Percentiles rank a stretch among this genome's conserved stretches.
phyloP scores from a whole-genome alignment of 2,113 vertebrate species.

The Callorhinus ursinus region DNA sequence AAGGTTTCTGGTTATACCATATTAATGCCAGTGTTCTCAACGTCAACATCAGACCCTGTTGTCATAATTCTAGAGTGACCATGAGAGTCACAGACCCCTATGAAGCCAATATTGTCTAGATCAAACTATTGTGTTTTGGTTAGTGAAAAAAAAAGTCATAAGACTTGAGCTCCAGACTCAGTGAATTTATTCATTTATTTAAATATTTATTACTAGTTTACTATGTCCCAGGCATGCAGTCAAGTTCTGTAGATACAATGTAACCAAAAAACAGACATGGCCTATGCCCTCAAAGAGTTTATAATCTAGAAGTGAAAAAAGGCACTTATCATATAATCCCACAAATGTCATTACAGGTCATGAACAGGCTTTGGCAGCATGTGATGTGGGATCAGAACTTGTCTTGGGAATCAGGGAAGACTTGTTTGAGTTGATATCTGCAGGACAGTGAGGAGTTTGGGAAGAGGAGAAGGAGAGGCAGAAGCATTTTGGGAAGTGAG shows the following conservation, averaged over 20 bases:
- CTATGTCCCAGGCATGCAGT: not conserved
- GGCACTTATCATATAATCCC: not conserved
- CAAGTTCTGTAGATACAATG: not conserved
- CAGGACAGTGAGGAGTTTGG: not conserved
- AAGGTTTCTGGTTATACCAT: not conserved
- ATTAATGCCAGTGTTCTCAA: not conserved
- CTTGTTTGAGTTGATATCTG: not conserved
- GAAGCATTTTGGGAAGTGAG: constrained; percentile 36
- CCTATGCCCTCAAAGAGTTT: not conserved
- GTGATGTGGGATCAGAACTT: not conserved
- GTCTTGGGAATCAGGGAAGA: not conserved
- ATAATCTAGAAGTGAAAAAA: not conserved
- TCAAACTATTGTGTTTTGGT: not conserved
- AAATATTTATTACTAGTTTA: constrained; percentile 5
- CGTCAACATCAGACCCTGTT: not conserved
- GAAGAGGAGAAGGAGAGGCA: not conserved
- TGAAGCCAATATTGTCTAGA: not conserved
- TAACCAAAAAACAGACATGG: constrained; percentile 14
- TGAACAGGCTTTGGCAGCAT: not conserved
- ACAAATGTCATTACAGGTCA: not conserved
- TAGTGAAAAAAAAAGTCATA: not conserved
- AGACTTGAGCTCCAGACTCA: not conserved
- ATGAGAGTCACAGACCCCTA: not conserved
- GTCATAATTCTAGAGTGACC: not conserved
- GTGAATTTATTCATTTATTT: constrained; percentile 11